Evolutionary conservation across 2,113 vertebrate genomes (phyloP), one percentile per base, ranked within the genome.

Genomic region (Ammodytes marinus): DNA sequence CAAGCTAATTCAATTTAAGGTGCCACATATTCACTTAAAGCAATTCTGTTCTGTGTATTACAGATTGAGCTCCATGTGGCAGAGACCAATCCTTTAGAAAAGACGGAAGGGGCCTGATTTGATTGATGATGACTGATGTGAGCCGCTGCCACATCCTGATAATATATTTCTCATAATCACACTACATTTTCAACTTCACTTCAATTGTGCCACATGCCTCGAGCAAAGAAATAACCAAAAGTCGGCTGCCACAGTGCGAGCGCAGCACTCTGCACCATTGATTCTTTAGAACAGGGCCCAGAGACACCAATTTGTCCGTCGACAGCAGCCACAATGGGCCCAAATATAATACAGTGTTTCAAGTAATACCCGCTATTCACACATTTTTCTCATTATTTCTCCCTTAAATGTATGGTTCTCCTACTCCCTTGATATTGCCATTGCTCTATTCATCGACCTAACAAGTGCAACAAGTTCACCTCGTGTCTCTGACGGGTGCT

Each of bases 161-260:
- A 71, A 77, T 80, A 53, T 54, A 81, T 86, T 77, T 74, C 47
- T 80, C 74, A 80, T 85, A 85, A 88, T 90, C 77, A 60, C 55
- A 5, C 45, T 57, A 57, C 35, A 70, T 74, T 77, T 84, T 67
- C 65, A 71, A 58, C 63, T 81, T 84, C 73, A 58, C 63, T 81
- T 84, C 73, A 75, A 71, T 69, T 64, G 53, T 76, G 73, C 65
- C 58, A 67, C 74, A 45, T 64, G 74, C 79, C 83, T 69, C 43
- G 5, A 89, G 86, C 80, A 67, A 71, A 71, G 64, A 86, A 82
- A 87, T 80, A 79, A 86, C 73, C 68, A 79, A 79, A 84, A 90
- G 74, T 80, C 66, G 63, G 66, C 69, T 68, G 60, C 69, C 71
- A 74, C 75, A 66, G 74, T 10, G 1, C 52, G 75, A 82, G 67